Base-by-base conservation (phyloP, 53 echinoderm and acorn worm genomes). In the Stichopus horrens region DNA sequence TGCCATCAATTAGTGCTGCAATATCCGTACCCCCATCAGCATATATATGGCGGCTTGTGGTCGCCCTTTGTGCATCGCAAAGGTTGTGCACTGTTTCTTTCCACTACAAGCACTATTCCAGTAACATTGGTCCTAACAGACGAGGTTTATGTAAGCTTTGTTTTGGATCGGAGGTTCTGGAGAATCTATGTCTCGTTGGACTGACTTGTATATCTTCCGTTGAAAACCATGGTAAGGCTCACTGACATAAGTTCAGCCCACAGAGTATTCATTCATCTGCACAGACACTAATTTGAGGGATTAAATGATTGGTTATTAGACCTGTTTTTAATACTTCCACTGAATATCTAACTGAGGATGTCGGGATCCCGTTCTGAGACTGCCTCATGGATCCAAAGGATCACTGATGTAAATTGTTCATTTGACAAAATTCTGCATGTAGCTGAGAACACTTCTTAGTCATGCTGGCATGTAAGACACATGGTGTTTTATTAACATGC, bases 1-100 rank as follows among this genome's bases (percentile, higher is more conserved):
- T 96, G 8, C 96, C 96, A 14, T 92, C 94, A 0, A 93, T 95
- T 74, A 96, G 96, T 88, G 96, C 96, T 13, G 96, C 96, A 23
- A 96, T 96, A 76, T 89, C 90, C 5, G 86, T 89, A 3, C 90
- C 94, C 13, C 96, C 96, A n/a, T 94, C 94, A 6, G 76, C 87
- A n/a, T 96, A 96, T 82, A 52, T 96, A 55, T 96, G 96, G 96
- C 59, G 92, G 86, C 68, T 96, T 57, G 89, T 89, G 52, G 81
- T 96, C 13, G 89, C 87, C 6, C 21, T 94, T 57, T 90, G 90
- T 51, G 74, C 91, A 16, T 89, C 88, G 6, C 93, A 88, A 74
- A 86, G 96, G 57, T 81, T 96, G 5, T 56, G 90, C 7, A 77
- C 86, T 6, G 91, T 92, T 20, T 37, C 57, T 9, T 92, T 90